Base-by-base conservation (phyloP, 2,797 vertebrate genomes). In the Ctenosaura bakeri region DNA sequence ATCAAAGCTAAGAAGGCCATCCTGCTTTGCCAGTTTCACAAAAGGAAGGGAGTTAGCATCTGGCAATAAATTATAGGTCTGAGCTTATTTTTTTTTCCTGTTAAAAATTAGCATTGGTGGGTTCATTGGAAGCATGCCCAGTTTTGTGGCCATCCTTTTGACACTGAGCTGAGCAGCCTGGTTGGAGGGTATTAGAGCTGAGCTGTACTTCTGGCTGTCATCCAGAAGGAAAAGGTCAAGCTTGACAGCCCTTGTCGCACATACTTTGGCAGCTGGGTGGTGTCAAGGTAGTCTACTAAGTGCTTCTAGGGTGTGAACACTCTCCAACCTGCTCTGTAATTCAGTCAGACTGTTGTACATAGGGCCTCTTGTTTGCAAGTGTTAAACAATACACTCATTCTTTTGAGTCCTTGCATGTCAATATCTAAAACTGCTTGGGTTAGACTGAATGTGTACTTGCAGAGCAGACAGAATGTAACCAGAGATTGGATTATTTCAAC, bases 171-270 rank as follows among this genome's bases (percentile, higher is more conserved):
- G 88, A 91, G 83, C 92, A 93, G 89, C 74, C 83, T 93, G 88
- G 89, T 94, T 91, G 95, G 93, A 93, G 89, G 93, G n/a, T 94
- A 90, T 94, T 95, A 93, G 84, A 38, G 77, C 90, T 83, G 92
- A 93, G 83, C 91, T 71, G 81, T 86, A 85, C 93, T 88, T 92
- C 78, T 95, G 94, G 89, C 93, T 95, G 88, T 71, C 76, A 80
- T 80, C 88, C 87, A 93, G 90, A 86, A 87, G 92, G 59, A 90
- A 94, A 87, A 90, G 52, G 88, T 96, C 91, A 90, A 86, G 88
- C 89, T 69, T 91, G 83, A 81, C 29, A 84, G 54, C 52, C 87
- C n/a, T 82, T 92, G 80, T 91, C 90, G n/a, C 92, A 74, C 56
- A 50, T 92, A 59, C 80, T 91, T 90, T 52, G 29, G 89, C 26